Conservation (phyloP, 2,888 invertebrate genomes). For the Agrochola lychnidis region DNA sequence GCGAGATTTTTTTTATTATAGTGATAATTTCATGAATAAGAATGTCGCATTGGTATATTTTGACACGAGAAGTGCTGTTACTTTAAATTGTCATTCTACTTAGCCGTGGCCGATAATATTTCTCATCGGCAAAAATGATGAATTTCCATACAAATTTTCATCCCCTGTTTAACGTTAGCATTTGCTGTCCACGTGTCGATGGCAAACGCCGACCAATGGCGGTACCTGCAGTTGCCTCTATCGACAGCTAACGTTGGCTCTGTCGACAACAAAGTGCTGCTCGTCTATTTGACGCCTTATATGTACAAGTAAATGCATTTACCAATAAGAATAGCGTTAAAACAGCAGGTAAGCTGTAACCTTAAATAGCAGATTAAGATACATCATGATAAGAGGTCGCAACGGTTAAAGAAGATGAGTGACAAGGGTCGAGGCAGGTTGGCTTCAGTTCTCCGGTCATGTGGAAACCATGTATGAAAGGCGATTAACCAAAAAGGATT, state of each 20-base stretch:
- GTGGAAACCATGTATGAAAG: slow-evolving; percentile 41
- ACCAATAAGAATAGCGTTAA: not conserved
- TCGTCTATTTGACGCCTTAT: too few relatives aligned
- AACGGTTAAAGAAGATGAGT: slow-evolving; percentile 50
- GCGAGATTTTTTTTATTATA: too few relatives aligned
- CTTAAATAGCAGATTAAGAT: slow-evolving; percentile 38
- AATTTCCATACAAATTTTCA: too few relatives aligned
- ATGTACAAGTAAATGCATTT: not conserved
- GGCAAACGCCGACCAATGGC: too few relatives aligned
- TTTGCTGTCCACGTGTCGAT: too few relatives aligned
- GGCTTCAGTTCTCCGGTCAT: slow-evolving; percentile 29
- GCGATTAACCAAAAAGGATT: slow-evolving; percentile 51
- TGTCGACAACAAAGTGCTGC: too few relatives aligned
- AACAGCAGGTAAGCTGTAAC: not conserved
- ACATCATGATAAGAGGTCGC: slow-evolving; percentile 31
- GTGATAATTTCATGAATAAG: not conserved
- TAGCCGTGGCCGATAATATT: too few relatives aligned
- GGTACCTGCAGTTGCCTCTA: too few relatives aligned
- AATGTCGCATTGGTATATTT: not conserved
- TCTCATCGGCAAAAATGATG: too few relatives aligned
- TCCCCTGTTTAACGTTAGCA: too few relatives aligned
- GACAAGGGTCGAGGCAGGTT: slow-evolving; percentile 50
- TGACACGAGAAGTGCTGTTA: not conserved
- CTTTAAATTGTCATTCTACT: too few relatives aligned
- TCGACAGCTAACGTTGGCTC: too few relatives aligned